Conservation (phyloP, 2,113 vertebrate species). For the Nerophis lumbriciformis region DNA sequence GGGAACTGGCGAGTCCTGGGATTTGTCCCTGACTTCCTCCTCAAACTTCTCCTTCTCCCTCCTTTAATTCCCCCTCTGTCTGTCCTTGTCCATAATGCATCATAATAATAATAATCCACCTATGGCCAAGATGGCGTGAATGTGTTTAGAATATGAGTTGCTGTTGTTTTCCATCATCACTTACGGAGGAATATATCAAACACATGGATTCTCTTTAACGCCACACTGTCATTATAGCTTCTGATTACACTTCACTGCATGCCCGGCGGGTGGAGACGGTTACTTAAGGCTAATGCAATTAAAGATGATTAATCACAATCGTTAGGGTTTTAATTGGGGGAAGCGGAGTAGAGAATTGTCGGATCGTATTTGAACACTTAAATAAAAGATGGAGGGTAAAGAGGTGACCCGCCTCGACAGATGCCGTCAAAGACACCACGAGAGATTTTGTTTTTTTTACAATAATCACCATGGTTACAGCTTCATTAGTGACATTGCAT, state of each 20-base stretch:
- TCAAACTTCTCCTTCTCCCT: slow-evolving; percentile 4
- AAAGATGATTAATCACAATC: slow-evolving; percentile 37
- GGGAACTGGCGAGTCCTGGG: slow-evolving; percentile 28
- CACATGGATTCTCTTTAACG: neutral
- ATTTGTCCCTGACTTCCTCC: slow-evolving; percentile 12
- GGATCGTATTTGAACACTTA: slow-evolving; percentile 25
- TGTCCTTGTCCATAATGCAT: slow-evolving; percentile 33
- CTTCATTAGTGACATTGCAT: too few relatives aligned
- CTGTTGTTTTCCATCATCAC: neutral
- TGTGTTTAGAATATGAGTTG: neutral
- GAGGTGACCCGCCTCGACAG: neutral
- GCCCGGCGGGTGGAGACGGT: slow-evolving; percentile 25
- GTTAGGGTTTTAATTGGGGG: slow-evolving; percentile 32
- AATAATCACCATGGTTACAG: too few relatives aligned
- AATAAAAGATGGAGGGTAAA: neutral
- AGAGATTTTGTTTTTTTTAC: neutral
- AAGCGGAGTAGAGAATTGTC: slow-evolving; percentile 24
- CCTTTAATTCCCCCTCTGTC: slow-evolving; percentile 15
- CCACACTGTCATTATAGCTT: slow-evolving; percentile 5
- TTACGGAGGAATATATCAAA: neutral
- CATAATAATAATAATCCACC: slow-evolving; percentile 21
- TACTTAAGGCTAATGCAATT: slow-evolving; percentile 27
- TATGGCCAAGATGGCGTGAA: neutral
- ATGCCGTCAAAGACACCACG: neutral
- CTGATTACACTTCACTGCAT: slow-evolving; percentile 14